Base-by-base conservation (phyloP, 2,113 vertebrate genomes). In the Monopterus albus region DNA sequence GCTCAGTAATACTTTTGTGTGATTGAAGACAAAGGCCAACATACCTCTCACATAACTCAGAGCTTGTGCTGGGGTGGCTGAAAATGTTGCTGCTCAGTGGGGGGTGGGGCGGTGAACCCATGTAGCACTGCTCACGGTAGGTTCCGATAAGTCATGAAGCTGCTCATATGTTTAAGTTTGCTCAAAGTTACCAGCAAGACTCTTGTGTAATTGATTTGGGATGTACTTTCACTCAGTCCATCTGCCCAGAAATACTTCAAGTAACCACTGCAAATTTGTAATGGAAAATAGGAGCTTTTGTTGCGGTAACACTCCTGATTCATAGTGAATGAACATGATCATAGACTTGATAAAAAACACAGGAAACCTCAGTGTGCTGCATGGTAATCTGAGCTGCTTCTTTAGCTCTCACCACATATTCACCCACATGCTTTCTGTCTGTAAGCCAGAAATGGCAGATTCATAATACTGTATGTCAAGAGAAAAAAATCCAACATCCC, bases 41-140 rank as follows among this genome's bases (percentile, higher is more conserved):
- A 89, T 86, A 72, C 81, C 72, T 78, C 71, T 81, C 72, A 52
- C 49, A 84, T 82, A 89, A 87, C 55, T 87, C 82, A 85, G 71
- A 66, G 65, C 72, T 84, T 40, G 29, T 67, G 81, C 65, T 66
- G 78, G 40, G 79, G 61, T 18, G 29, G 58, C 73, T 59, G 79
- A 62, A n/a, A n/a, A n/a, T n/a, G 47, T 80, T 82, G 76, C 59
- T 39, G 68, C 83, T 81, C 73, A 58, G 74, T 31, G 9, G 78
- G 81, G 66, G 75, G 69, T n/a, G 45, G 28, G 2, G 43, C n/a
- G 26, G 40, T 14, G 49, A 59, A 43, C 63, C 40, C 26, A 11
- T 60, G 33, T 8, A 11, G 57, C 38, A 43, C 50, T 43, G 36
- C 64, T 68, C 29, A 33, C 46, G 59, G 49, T 53, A 43, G 33